A percentile compares a stretch with the other conserved stretches of the same genome.
Conservation (phyloP, 2,888 invertebrate genomes). For the Rhagium mordax region DNA sequence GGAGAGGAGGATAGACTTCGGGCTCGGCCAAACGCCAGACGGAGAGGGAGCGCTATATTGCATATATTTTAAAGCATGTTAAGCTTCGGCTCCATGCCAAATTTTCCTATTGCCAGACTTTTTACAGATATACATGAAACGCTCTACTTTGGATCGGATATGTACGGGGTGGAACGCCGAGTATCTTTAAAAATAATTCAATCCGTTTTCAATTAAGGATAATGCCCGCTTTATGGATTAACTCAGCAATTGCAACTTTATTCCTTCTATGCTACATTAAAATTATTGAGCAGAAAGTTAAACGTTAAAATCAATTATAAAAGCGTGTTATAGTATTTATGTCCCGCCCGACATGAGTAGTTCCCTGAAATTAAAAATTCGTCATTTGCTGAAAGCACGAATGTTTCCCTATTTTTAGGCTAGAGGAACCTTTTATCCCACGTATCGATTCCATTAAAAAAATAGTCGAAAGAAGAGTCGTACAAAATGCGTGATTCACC, state of each 20-base stretch:
- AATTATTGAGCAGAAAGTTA: too few species aligned
- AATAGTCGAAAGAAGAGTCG: too few species aligned
- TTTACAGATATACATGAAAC: slow-evolving; percentile 52
- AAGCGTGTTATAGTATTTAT: too few species aligned
- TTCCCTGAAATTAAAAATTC: too few species aligned
- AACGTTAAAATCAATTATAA: too few species aligned
- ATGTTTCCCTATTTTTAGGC: too few species aligned
- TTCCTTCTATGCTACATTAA: too few species aligned
- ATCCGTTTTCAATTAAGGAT: not conserved
- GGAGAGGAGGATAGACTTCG: not conserved
- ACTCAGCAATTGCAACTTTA: not conserved
- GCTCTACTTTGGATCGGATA: slow-evolving; percentile 44
- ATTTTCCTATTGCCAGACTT: slow-evolving; percentile 56
- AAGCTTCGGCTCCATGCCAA: slow-evolving; percentile 56
- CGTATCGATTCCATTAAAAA: too few species aligned
- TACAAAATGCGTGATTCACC: too few species aligned
- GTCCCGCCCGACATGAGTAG: too few species aligned
- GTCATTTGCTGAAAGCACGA: too few species aligned
- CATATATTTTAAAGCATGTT: slow-evolving; percentile 56
- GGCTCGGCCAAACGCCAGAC: not conserved
- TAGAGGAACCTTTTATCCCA: too few species aligned
- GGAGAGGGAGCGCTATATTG: slow-evolving; percentile 37
- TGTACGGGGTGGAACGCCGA: slow-evolving; percentile 26
- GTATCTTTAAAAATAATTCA: not conserved
- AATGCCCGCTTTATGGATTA: not conserved